Base-by-base conservation (phyloP, 2,888 invertebrate species). In the Calameuta pallipes region DNA sequence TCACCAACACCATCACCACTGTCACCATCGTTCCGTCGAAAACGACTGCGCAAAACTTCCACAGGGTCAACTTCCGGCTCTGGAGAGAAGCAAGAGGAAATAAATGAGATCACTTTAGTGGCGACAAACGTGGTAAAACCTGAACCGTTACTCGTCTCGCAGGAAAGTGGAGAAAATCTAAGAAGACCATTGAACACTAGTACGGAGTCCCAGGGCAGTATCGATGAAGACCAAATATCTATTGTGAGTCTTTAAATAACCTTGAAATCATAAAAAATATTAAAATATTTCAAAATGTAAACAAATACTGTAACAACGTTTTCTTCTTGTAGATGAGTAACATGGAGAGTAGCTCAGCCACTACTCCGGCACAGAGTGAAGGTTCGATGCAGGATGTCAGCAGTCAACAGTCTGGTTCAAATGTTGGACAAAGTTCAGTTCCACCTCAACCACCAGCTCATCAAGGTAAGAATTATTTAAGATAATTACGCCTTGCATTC, bases 31-130 rank as follows among this genome's bases (percentile, higher is more conserved):
- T 88, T 90, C 77, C 88, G 91, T 78, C 93, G 95, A 80, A 95
- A 94, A 91, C 91, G 95, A 80, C 91, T 95, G 87, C 91, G 95
- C 84, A 95, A 95, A 91, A 93, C 94, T 33, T 95, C 95, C 12
- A 95, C 94, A 78, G 95, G 95, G 82, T 90, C 90, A 1, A 89
- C 90, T 37, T 90, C 90, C 69, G 89, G 89, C n/a, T 89, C 90
- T 6, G 90, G 88, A 2, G 90, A 90, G 68, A 90, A 90, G 77
- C 84, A 86, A 13, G 90, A 90, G 74, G 90, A 90, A 78, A 86
- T 89, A 31, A 90, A 87, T 80, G 90, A 90, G 81, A 90, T 90
- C n/a, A 90, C 90, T 36, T 84, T 90, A 69, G 90, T 90, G 30
- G 90, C 90, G 3, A 90, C 89, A 1, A 90, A 90, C 81, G 87